A percentile compares a stretch with the other conserved stretches of the same genome.
Conservation (phyloP, 1,140 invertebrate genomes). For the Propsilocerus akamusi region DNA sequence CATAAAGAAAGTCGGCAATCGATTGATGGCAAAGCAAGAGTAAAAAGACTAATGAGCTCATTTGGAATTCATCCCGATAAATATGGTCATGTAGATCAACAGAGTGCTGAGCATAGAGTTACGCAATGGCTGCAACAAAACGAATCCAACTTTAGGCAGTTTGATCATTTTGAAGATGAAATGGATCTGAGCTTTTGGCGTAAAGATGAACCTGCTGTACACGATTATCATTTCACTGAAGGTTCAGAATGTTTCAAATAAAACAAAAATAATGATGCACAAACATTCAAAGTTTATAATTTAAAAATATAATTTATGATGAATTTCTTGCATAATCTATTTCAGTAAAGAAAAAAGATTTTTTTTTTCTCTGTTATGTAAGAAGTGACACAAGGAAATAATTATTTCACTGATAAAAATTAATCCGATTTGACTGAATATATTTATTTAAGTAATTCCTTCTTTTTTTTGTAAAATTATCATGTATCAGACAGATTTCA, state of each 20-base stretch:
- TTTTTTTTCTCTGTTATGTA: too few relatives aligned
- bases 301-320: too few relatives aligned
- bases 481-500: too few relatives aligned
- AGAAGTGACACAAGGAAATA: too few relatives aligned
- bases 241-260: background rate
- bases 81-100: background rate
- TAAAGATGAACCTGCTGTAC: background rate
- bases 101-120: background rate
- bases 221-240: background rate
- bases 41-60: conserved; percentile 39
- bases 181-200: background rate
- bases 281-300: too few relatives aligned
- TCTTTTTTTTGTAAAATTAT: too few relatives aligned
- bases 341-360: too few relatives aligned
- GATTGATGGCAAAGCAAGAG: conserved; percentile 35
- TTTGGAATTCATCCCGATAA: conserved; percentile 27
- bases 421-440: too few relatives aligned
- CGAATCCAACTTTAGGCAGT: background rate
- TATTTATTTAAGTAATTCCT: too few relatives aligned
- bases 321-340: too few relatives aligned
- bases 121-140: background rate
- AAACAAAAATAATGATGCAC: too few relatives aligned
- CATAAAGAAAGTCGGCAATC: conserved; percentile 29
- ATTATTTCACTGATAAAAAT: too few relatives aligned
- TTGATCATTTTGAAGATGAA: background rate